Conservation (phyloP, 2,797 vertebrate species). For the Clamator glandarius region DNA sequence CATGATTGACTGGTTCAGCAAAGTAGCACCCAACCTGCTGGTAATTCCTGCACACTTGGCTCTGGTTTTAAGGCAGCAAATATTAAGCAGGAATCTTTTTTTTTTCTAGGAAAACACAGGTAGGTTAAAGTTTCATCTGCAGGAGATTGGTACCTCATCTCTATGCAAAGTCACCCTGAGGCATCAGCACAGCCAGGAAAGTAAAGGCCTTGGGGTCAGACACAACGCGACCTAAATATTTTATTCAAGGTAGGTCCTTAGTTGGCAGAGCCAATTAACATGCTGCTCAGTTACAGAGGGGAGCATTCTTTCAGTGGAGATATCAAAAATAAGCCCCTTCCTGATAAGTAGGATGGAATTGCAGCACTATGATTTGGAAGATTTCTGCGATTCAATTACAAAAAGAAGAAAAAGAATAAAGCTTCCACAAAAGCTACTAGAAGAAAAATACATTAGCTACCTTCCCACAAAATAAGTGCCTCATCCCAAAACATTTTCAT, state of each 20-base stretch:
- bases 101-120: neutral
- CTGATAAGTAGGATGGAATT: neutral
- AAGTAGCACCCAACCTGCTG: neutral
- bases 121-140: neutral
- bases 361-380: neutral
- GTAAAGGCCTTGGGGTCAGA: neutral
- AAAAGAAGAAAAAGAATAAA: neutral
- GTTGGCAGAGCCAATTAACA: neutral
- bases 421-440: conserved; percentile 12
- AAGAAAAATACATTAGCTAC: conserved; percentile 15
- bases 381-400: conserved; percentile 10
- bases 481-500: conserved; percentile 44
- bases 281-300: neutral
- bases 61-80: neutral
- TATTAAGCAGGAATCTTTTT: neutral
- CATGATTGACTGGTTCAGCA: neutral
- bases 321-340: neutral
- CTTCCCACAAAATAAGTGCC: conserved; percentile 25
- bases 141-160: neutral
- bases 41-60: neutral
- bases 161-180: fast-evolving
- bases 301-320: neutral
- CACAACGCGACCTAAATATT: neutral
- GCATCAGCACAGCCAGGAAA: neutral
- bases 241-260: neutral